These are phyloP conservation scores for Acipenser oxyrinchus DNA, from an alignment of 2,797 vertebrate genomes.

Conservation along the genomic window DNA sequence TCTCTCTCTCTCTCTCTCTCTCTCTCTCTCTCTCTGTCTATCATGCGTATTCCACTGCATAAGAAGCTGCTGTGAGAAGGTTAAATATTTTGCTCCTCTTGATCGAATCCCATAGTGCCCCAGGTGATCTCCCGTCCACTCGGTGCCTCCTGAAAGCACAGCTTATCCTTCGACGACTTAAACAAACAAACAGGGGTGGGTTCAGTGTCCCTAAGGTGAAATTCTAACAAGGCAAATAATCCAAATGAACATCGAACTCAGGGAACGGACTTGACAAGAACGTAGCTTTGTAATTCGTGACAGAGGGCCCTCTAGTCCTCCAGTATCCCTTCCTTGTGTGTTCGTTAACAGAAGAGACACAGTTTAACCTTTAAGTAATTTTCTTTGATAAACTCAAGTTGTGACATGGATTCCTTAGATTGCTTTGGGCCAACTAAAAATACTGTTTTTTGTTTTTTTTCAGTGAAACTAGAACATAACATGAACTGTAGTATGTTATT, in stretches of 20 bases:
- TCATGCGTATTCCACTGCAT: too few relatives aligned
- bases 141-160: not conserved
- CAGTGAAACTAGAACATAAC: not conserved
- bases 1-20: too few relatives aligned
- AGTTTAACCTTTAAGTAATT: not conserved
- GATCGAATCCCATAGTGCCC: too few relatives aligned
- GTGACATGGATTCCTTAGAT: not conserved
- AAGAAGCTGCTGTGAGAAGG: not conserved
- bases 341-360: not conserved
- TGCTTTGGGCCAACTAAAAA: not conserved
- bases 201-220: not conserved
- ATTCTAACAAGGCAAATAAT: not conserved
- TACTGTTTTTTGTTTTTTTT: not conserved
- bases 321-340: not conserved
- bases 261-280: not conserved
- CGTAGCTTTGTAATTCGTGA: not conserved
- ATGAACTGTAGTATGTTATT: not conserved
- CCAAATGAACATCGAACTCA: not conserved
- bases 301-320: not conserved
- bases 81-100: not conserved
- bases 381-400: not conserved
- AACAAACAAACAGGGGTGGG: not conserved
- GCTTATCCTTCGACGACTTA: not conserved
- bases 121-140: not conserved
- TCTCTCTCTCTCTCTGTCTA: too few relatives aligned